These are phyloP conservation scores for Lutraria lutraria DNA, from an alignment of 2,888 invertebrate species.

Conservation along the genomic window DNA sequence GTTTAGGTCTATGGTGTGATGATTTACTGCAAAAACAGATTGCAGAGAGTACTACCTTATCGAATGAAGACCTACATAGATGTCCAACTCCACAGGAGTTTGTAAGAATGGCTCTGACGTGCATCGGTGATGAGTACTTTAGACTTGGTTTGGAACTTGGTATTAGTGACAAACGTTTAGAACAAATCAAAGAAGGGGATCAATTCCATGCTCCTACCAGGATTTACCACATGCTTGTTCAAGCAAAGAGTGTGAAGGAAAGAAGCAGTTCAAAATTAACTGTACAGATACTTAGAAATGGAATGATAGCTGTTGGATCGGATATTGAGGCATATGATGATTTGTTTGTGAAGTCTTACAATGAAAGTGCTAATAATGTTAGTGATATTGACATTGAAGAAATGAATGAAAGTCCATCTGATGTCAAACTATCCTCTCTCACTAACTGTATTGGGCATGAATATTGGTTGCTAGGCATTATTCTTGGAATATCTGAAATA, in stretches of 20 bases:
- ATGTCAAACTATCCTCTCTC: background rate
- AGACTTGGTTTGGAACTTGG: slow-evolving; percentile 28
- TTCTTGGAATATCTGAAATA: slow-evolving; percentile 18
- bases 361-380: background rate
- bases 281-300: slow-evolving; percentile 29
- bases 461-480: slow-evolving; percentile 35
- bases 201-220: slow-evolving; percentile 18
- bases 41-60: background rate
- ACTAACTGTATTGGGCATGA: slow-evolving; percentile 27
- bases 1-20: slow-evolving; percentile 47
- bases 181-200: slow-evolving; percentile 35
- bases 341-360: background rate
- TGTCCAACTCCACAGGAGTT: slow-evolving; percentile 49
- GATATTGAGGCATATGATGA: slow-evolving; percentile 27
- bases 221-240: slow-evolving; percentile 35
- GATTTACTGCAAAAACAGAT: background rate
- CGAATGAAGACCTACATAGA: slow-evolving; percentile 16
- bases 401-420: background rate
- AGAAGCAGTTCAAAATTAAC: background rate
- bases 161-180: background rate
- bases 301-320: slow-evolving; percentile 16
- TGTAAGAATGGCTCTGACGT: slow-evolving; percentile 15
- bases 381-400: background rate
- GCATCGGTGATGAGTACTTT: slow-evolving; percentile 57
- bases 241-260: slow-evolving; percentile 18